Percentiles rank a stretch among this genome's conserved stretches.
Conservation (phyloP, 37 sponge, comb jelly and placozoan species). For the Diacarnus erythraeanus region DNA sequence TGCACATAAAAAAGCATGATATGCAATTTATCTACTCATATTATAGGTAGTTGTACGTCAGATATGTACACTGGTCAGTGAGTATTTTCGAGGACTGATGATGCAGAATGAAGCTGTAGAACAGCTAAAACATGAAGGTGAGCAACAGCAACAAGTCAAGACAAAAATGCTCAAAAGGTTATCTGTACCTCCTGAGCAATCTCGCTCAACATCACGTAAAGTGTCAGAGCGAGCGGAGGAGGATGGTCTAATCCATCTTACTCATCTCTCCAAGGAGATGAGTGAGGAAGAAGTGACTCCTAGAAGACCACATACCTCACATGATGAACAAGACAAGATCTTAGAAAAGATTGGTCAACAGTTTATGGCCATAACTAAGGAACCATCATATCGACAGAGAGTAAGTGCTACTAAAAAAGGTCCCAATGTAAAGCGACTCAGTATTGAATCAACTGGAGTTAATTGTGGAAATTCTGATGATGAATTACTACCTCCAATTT, state of each 20-base stretch:
- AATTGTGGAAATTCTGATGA: neutral
- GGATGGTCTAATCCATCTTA: no score
- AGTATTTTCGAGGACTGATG: conserved; percentile 50
- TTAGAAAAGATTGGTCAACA: conserved; percentile 33
- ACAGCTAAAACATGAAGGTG: neutral
- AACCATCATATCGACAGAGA: conserved; percentile 17
- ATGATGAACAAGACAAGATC: neutral
- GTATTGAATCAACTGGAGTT: neutral
- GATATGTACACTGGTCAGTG: conserved; percentile 63
- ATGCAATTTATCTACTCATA: neutral
- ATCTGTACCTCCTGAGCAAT: neutral
- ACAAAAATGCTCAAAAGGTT: conserved; percentile 23
- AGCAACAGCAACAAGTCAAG: conserved; percentile 22
- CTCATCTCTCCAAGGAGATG: neutral
- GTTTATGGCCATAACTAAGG: conserved; percentile 35
- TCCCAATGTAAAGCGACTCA: conserved; percentile 21
- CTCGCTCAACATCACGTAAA: neutral
- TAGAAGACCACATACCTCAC: neutral
- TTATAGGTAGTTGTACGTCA: conserved; percentile 60
- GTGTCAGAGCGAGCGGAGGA: neutral
- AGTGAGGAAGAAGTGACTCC: neutral
- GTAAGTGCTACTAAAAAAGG: conserved; percentile 7
- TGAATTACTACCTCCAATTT: conserved; percentile 26
- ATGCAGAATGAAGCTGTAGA: conserved; percentile 43
- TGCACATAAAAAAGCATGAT: neutral